Evolutionary conservation across 2,797 vertebrate genomes (phyloP).

Genomic region (Megalops cyprinoides): DNA sequence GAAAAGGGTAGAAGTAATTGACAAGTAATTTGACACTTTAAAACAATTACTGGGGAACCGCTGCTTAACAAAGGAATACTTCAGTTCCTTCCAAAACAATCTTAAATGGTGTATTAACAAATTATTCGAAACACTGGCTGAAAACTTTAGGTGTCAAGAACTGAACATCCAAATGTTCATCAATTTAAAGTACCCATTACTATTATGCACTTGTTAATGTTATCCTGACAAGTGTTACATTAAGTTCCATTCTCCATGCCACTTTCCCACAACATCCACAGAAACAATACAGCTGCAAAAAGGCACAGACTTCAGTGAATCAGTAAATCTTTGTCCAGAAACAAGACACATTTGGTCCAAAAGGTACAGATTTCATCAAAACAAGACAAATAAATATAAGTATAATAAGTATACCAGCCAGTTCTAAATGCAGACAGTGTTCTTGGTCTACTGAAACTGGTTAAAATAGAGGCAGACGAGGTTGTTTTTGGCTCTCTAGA

Average conservation of each 20-base stretch:
- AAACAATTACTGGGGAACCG: no score
- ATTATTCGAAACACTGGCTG: neutral
- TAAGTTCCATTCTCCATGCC: neutral
- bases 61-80: neutral
- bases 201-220: no score
- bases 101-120: slow-evolving; percentile 2
- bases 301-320: neutral
- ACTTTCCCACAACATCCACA: neutral
- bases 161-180: neutral
- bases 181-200: neutral
- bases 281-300: neutral
- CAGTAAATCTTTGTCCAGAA: no score
- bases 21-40: no score
- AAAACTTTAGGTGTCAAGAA: neutral
- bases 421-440: slow-evolving; percentile 13
- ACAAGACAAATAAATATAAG: slow-evolving; percentile 8
- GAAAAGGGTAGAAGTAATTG: neutral
- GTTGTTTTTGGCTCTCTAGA: slow-evolving; percentile 24
- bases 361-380: slow-evolving; percentile 2
- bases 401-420: neutral
- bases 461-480: neutral
- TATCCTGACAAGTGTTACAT: neutral
- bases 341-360: neutral
- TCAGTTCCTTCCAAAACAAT: neutral
- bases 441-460: neutral